These are phyloP conservation scores for Nephrotoma guestfalica DNA, from an alignment of 2,888 invertebrate species.

Conservation along the genomic window DNA sequence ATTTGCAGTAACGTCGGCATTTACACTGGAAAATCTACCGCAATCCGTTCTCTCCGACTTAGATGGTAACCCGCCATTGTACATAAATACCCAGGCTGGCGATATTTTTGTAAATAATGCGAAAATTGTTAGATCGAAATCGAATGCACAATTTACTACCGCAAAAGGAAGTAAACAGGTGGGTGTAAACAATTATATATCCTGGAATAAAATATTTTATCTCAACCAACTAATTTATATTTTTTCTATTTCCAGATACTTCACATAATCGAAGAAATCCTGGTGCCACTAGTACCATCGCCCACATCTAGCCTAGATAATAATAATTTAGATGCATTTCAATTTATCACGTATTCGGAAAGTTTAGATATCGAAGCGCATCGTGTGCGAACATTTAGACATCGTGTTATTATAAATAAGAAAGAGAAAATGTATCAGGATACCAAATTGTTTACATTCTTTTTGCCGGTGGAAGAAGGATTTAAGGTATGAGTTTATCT, in stretches of 20 bases:
- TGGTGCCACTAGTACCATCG: slow-evolving; percentile 58
- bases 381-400: slow-evolving; percentile 47
- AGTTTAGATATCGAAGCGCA: slow-evolving; percentile 56
- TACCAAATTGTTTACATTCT: slow-evolving; percentile 73
- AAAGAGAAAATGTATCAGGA: slow-evolving; percentile 42
- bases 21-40: slow-evolving; percentile 45
- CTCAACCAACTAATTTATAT: background rate
- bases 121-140: slow-evolving; percentile 51
- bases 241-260: slow-evolving; percentile 43
- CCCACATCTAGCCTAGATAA: slow-evolving; percentile 45
- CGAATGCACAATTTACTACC: slow-evolving; percentile 45
- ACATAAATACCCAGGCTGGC: slow-evolving; percentile 48
- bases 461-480: slow-evolving; percentile 81
- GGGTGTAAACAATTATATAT: slow-evolving; percentile 9
- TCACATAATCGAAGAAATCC: slow-evolving; percentile 76
- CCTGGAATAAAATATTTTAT: background rate
- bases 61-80: slow-evolving; percentile 72
- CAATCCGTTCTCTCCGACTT: slow-evolving; percentile 55
- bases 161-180: slow-evolving; percentile 47
- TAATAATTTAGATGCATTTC: slow-evolving; percentile 68
- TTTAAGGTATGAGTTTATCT: slow-evolving; percentile 49
- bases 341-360: slow-evolving; percentile 65
- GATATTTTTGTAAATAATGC: slow-evolving; percentile 83
- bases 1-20: slow-evolving; percentile 59
- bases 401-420: slow-evolving; percentile 1